A percentile compares a stretch with the other conserved stretches of the same genome.
Evolutionary conservation across 2,888 invertebrate species (phyloP).

Genomic region (Sinopyrophorus schimmeli): DNA sequence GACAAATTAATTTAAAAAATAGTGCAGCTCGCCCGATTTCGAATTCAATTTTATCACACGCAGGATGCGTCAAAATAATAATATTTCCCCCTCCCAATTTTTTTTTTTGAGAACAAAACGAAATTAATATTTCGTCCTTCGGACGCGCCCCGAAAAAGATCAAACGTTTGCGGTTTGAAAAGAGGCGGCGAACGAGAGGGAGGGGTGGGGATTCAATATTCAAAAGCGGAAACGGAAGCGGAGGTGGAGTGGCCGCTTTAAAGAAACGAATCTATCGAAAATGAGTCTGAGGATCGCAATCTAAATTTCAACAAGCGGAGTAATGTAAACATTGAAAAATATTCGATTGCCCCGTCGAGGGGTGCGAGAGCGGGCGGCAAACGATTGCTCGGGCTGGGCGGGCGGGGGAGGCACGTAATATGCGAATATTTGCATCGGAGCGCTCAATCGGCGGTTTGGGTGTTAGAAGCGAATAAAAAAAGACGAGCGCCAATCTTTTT

Average conservation of each 20-base stretch:
- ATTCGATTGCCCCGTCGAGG: conserved; percentile 41
- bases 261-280: conserved; percentile 47
- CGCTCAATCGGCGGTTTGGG: conserved; percentile 43
- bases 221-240: conserved; percentile 1
- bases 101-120: too few relatives aligned
- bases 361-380: conserved; percentile 5
- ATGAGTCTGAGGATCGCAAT: conserved; percentile 53
- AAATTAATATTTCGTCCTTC: too few relatives aligned
- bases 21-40: too few relatives aligned
- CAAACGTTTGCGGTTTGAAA: too few relatives aligned
- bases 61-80: too few relatives aligned
- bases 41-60: too few relatives aligned
- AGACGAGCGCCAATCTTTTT: conserved; percentile 48
- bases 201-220: conserved; percentile 25
- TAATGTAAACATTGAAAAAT: conserved; percentile 56
- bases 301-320: conserved; percentile 53
- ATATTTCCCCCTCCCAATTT: too few relatives aligned
- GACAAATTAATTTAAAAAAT: too few relatives aligned
- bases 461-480: conserved; percentile 46
- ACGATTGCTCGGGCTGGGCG: conserved; percentile 6
- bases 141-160: too few relatives aligned
- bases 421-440: neutral
- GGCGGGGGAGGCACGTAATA: conserved; percentile 14
- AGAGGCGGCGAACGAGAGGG: too few relatives aligned
- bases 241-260: conserved; percentile 31